Conservation (phyloP, 2,797 vertebrate genomes). For the Cuculus canorus region DNA sequence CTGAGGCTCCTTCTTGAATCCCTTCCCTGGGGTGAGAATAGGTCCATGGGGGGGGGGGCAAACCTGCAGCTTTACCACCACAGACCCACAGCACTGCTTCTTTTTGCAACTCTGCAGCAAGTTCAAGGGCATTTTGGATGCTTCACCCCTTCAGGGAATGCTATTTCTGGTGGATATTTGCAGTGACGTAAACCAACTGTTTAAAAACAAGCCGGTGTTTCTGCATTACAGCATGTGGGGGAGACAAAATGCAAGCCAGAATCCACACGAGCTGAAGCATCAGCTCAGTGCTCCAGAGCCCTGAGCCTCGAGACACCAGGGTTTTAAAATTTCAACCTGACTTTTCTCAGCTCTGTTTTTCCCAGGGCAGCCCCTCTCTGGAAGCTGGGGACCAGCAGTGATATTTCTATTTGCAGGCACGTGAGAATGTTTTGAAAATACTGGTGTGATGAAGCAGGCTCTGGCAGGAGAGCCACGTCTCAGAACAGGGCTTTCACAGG, state of each 20-base stretch:
- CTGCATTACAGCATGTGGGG: neutral
- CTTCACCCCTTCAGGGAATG: neutral
- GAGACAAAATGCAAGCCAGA: neutral
- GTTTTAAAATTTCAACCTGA: neutral
- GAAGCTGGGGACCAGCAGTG: neutral
- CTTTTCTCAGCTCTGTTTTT: neutral
- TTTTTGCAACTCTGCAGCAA: neutral
- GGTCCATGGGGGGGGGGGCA: rapidly evolving
- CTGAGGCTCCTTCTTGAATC: neutral
- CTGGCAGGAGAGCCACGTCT: neutral
- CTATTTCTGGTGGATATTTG: constrained; percentile 35
- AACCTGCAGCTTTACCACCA: neutral
- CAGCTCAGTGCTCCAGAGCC: neutral
- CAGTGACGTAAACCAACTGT: constrained; percentile 26
- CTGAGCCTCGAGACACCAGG: neutral
- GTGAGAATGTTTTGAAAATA: neutral
- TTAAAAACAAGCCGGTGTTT: constrained; percentile 24
- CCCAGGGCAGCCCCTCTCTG: neutral
- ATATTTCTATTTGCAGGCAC: neutral
- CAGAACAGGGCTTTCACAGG: neutral
- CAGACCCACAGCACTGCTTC: neutral
- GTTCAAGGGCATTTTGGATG: neutral
- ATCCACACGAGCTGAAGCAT: neutral
- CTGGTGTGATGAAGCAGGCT: neutral
- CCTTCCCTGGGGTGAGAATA: neutral